Percentiles rank a stretch among this genome's conserved stretches.
phyloP scores from a whole-genome alignment of 92 coral and sea anemone species.

The Epizoanthus scotinus region DNA sequence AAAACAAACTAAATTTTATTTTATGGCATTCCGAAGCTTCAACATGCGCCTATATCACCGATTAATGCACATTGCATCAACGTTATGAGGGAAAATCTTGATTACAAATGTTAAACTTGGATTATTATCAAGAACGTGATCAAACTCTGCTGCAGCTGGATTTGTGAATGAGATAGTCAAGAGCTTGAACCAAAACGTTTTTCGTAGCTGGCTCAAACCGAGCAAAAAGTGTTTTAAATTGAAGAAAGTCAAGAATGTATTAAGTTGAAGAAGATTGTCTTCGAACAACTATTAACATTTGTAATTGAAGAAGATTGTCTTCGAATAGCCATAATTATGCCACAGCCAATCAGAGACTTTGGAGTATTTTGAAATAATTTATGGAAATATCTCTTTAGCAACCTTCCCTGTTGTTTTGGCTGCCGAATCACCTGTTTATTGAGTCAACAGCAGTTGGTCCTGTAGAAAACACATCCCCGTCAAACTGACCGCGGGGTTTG shows the following conservation, averaged over 20 bases:
- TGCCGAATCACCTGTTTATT: constrained; percentile 16
- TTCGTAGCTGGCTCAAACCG: background rate
- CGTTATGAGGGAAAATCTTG: background rate
- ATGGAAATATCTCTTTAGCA: constrained; percentile 7
- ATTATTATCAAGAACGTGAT: background rate
- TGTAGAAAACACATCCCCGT: no score
- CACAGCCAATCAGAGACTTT: no score
- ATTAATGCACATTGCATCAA: background rate
- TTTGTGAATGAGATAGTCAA: no score
- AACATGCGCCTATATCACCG: background rate
- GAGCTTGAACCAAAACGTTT: background rate
- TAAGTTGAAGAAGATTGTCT: no score
- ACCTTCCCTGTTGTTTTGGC: constrained; percentile 4
- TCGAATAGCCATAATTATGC: no score
- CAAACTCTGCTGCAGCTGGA: no score
- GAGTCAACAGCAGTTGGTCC: constrained; percentile 12
- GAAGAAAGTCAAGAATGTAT: no score
- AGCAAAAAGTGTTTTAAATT: no score
- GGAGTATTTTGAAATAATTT: background rate
- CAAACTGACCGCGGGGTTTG: background rate
- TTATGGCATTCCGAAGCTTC: no score
- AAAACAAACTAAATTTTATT: background rate
- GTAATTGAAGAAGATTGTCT: no score
- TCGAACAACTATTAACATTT: no score
- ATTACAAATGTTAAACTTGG: background rate